These are phyloP conservation scores for Dasyprocta punctata DNA, from an alignment of 2,113 vertebrate genomes.

Conservation along the genomic window DNA sequence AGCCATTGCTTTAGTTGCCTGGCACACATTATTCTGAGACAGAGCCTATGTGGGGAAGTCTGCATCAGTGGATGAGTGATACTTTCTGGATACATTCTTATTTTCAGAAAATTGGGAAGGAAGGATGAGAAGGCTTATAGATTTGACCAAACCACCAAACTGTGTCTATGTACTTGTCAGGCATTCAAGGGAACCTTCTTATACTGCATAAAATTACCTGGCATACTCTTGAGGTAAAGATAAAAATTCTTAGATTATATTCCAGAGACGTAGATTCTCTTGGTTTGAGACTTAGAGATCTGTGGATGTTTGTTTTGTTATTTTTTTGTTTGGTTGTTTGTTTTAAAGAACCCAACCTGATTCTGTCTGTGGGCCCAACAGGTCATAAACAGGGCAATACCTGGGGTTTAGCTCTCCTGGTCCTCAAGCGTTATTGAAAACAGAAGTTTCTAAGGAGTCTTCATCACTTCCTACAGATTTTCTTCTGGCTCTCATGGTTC, in stretches of 20 bases:
- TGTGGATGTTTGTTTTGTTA: neutral
- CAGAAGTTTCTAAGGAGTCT: neutral
- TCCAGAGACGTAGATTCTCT: neutral
- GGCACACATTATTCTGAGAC: neutral
- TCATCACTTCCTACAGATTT: neutral
- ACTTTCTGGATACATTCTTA: neutral
- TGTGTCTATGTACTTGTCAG: neutral
- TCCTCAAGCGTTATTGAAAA: neutral
- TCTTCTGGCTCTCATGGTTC: neutral
- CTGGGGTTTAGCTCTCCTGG: neutral
- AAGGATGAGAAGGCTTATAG: neutral
- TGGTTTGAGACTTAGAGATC: neutral
- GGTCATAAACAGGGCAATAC: neutral
- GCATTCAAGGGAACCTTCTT: neutral
- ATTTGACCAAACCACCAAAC: neutral
- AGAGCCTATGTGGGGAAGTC: neutral
- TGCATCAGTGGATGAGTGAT: neutral
- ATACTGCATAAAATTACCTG: neutral
- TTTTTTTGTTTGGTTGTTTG: neutral
- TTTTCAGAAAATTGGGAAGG: conserved; percentile 44
- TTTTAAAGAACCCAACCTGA: neutral
- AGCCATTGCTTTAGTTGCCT: neutral
- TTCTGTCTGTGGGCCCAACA: neutral
- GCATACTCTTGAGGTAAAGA: neutral
- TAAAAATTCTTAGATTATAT: neutral